Evolutionary conservation across 2,888 invertebrate genomes (phyloP), one percentile per base, ranked within the genome.

Genomic region (Copidosoma aretas): DNA sequence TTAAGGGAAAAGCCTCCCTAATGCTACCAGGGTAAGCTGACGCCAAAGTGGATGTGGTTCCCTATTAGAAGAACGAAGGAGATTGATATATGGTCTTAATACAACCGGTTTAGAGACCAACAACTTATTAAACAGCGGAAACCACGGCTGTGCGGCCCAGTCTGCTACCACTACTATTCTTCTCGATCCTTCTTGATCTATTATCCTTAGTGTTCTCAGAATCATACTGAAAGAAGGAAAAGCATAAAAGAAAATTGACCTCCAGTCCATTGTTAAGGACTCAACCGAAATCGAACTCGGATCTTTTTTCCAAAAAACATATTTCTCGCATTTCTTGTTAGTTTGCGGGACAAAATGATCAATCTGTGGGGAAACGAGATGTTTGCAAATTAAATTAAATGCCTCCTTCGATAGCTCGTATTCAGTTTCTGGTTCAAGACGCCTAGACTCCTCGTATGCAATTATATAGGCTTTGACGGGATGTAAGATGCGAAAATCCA

Each of bases 361-460:
- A 8, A 71, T 60, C 5, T 56, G 54, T 19, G 68, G 71, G 0
- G 0, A 3, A 0, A 70, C 74, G 14, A 70, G 62, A 17, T 43
- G n/a, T 1, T 21, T 25, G 8, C 60, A 8, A 14, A 73, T 59
- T 12, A 53, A 51, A 1, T 43, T 15, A 19, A 67, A 74, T 14
- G 66, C 66, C 5, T 14, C 25, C 5, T 60, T 24, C 14, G 64
- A 56, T 14, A 73, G 52, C 41, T 72, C 65, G 65, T 65, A 73
- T 60, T 75, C 72, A 0, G 75, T 74, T 22, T 72, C 73, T 39
- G 70, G 49, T 64, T 73, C 70, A n/a, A 60, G 52, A 5, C 62
- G 61, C 10, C 78, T 64, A 1, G 78, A 78, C 46, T 71, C 73
- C 19, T 61, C 8, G 8, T 78, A 77, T 8, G 77, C 77, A 51